Conservation (phyloP, 2,888 invertebrate species). For the Byasa hedistus region DNA sequence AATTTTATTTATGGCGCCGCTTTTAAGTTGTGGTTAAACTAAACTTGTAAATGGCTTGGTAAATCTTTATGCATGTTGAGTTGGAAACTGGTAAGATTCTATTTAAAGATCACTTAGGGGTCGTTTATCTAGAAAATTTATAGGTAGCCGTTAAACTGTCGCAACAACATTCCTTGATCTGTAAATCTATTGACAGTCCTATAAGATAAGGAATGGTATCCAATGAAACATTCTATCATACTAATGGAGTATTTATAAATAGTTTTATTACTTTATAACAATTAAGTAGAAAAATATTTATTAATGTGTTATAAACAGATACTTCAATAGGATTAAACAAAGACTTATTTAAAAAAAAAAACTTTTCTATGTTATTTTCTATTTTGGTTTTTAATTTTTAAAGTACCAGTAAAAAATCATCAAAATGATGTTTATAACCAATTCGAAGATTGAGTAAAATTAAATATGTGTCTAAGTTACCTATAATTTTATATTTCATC, state of each 20-base stretch:
- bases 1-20: background rate
- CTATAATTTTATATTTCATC: too few species aligned
- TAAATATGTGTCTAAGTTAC: too few species aligned
- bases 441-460: too few species aligned
- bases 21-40: background rate
- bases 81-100: background rate
- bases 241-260: background rate
- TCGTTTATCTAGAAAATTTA: conserved; percentile 13
- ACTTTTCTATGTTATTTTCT: too few species aligned
- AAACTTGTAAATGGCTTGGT: background rate
- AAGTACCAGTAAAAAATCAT: too few species aligned
- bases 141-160: conserved; percentile 10
- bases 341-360: too few species aligned
- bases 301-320: too few species aligned
- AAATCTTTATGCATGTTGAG: conserved; percentile 1
- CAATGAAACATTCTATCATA: background rate
- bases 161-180: conserved; percentile 2
- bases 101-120: background rate
- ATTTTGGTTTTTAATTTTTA: too few species aligned
- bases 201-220: background rate
- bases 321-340: too few species aligned
- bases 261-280: background rate
- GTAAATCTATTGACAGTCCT: background rate
- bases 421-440: too few species aligned
- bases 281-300: too few species aligned